A percentile compares a stretch with the other conserved stretches of the same genome.
These are phyloP conservation scores for Bubo scandiacus DNA, from an alignment of 2,113 vertebrate genomes.

Conservation along the genomic window DNA sequence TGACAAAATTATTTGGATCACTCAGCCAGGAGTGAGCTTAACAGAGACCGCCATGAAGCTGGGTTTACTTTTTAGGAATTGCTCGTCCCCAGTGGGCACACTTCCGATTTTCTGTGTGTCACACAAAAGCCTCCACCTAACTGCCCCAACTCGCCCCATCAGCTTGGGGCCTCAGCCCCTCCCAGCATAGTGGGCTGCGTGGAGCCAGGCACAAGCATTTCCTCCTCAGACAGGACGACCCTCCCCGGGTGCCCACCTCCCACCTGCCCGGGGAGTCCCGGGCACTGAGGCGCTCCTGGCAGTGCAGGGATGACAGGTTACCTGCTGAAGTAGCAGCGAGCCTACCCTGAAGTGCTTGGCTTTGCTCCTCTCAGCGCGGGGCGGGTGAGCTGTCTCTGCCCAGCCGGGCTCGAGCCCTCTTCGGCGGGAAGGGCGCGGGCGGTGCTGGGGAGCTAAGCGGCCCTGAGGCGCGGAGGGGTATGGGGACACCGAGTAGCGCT, in stretches of 20 bases:
- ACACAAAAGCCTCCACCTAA: accelerated
- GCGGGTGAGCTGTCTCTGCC: accelerated
- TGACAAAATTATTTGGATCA: not conserved
- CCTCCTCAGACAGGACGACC: not conserved
- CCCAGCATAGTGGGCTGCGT: accelerated
- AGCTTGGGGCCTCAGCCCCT: too few relatives aligned
- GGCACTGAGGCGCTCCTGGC: not conserved
- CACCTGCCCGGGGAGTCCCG: too few relatives aligned
- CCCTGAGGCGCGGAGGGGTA: not conserved
- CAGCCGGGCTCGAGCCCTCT: too few relatives aligned
- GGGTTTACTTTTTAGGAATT: not conserved
- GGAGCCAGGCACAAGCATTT: too few relatives aligned
- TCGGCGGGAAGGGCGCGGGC: too few relatives aligned
- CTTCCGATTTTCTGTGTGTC: not conserved
- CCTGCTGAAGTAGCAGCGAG: not conserved
- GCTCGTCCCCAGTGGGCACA: too few relatives aligned
- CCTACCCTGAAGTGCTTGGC: not conserved
- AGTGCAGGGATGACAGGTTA: too few relatives aligned
- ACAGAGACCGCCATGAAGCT: not conserved
- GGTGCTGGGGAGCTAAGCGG: too few relatives aligned
- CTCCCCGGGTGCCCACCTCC: too few relatives aligned
- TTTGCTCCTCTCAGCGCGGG: too few relatives aligned
- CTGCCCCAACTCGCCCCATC: accelerated
- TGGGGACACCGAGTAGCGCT: not conserved
- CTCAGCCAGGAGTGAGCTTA: not conserved